A percentile compares a stretch with the other conserved stretches of the same genome.
phyloP scores from a whole-genome alignment of 2,113 vertebrate genomes.

The Anguilla japonica region DNA sequence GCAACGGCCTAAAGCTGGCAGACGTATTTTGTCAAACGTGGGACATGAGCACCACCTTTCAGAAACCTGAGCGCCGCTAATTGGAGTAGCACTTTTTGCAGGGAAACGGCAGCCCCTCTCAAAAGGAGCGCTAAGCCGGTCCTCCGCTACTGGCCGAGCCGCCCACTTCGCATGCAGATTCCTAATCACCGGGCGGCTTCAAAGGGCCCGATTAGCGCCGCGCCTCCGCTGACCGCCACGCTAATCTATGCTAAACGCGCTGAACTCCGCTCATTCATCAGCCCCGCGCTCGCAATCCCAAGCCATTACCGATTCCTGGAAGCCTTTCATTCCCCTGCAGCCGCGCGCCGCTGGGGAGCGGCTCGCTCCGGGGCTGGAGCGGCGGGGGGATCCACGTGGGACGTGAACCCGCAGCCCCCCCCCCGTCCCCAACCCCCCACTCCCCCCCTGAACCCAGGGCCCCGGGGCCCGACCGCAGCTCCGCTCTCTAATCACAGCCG shows the following conservation, averaged over 20 bases:
- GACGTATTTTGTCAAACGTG: background rate
- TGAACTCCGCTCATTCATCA: background rate
- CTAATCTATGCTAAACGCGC: conserved; percentile 33
- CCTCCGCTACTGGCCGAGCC: background rate
- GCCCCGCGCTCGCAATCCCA: background rate
- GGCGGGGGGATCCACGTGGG: conserved; percentile 29
- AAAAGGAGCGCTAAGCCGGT: background rate
- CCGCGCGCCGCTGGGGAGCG: background rate
- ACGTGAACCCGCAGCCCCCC: conserved; percentile 1
- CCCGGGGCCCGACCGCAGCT: conserved; percentile 6
- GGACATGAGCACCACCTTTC: background rate
- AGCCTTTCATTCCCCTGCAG: background rate
- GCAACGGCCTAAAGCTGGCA: background rate
- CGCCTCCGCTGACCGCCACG: conserved; percentile 16
- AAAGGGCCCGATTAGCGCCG: conserved; percentile 3
- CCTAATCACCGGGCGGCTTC: background rate
- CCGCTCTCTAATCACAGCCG: conserved; percentile 27
- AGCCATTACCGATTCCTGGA: background rate
- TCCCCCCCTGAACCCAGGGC: background rate
- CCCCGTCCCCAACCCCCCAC: background rate
- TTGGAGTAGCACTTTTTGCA: background rate
- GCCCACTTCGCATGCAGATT: background rate
- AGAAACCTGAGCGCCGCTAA: background rate
- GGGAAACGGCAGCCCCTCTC: background rate
- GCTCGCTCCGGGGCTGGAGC: conserved; percentile 2